A percentile compares a stretch with the other conserved stretches of the same genome.
These are phyloP conservation scores for Polypterus senegalus DNA, from an alignment of 2,113 vertebrate species.

Conservation along the genomic window DNA sequence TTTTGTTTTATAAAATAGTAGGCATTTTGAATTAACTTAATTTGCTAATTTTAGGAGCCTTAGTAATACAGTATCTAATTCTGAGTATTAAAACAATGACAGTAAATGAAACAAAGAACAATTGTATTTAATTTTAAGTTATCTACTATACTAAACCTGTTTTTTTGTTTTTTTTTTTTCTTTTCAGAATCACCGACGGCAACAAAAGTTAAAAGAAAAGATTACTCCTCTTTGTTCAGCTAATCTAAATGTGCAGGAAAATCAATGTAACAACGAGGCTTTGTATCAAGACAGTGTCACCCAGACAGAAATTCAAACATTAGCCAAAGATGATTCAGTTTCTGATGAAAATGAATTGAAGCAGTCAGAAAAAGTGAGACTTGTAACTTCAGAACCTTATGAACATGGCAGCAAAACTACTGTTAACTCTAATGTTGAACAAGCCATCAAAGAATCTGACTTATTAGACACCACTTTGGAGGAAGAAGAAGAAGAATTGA, in stretches of 20 bases:
- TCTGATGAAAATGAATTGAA: not conserved
- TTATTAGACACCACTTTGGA: too few species aligned
- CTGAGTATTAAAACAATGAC: too few species aligned
- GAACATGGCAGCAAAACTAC: not conserved
- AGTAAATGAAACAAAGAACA: too few species aligned
- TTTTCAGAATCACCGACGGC: constrained; percentile 68
- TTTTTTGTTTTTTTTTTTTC: not conserved
- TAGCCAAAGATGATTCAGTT: not conserved
- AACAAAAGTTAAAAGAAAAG: constrained; percentile 68
- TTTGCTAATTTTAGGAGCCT: too few species aligned
- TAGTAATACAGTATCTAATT: too few species aligned
- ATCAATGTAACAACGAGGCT: constrained; percentile 4
- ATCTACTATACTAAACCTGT: too few species aligned
- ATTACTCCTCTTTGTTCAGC: constrained; percentile 32
- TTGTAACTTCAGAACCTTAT: constrained; percentile 3
- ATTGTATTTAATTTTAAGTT: too few species aligned
- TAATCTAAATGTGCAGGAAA: constrained; percentile 13
- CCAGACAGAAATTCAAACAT: constrained; percentile 5
- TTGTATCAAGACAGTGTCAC: constrained; percentile 4
- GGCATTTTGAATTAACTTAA: too few species aligned
- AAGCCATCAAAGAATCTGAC: too few species aligned
- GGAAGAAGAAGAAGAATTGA: constrained; percentile 31
- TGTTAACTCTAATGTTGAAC: too few species aligned
- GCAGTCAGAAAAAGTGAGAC: constrained; percentile 7
- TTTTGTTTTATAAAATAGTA: too few species aligned